These are phyloP conservation scores for Aplidium turbinatum DNA, from an alignment of 23 tunicate species.

Conservation along the genomic window DNA sequence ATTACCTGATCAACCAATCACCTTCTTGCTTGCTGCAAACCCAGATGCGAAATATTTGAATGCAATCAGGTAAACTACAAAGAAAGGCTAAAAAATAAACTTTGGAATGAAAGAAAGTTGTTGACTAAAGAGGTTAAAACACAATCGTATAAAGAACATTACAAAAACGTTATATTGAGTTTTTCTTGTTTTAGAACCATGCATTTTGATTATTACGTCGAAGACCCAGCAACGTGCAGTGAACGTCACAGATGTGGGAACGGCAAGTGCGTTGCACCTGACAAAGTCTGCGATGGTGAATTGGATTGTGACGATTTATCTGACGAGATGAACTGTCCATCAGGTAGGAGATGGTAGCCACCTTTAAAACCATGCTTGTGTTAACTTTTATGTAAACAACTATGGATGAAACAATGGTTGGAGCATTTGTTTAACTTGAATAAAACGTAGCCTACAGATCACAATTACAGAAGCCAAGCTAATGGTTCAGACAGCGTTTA, in stretches of 20 bases:
- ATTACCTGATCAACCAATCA: constrained; percentile 48
- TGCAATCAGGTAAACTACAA: constrained; percentile 43
- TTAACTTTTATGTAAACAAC: too few species aligned
- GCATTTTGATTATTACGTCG: constrained; percentile 38
- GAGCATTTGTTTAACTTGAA: too few species aligned
- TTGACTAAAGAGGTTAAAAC: too few species aligned
- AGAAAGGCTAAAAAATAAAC: background rate
- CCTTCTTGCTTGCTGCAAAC: constrained; percentile 44
- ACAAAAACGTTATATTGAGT: too few species aligned
- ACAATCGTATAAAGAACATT: too few species aligned
- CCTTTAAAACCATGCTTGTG: too few species aligned
- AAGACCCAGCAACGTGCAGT: constrained; percentile 48
- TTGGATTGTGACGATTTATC: constrained; percentile 72
- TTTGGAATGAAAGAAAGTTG: too few species aligned
- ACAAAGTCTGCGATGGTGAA: constrained; percentile 82
- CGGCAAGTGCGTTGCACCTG: constrained; percentile 73
- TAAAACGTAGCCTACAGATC: too few species aligned
- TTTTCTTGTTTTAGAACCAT: constrained; percentile 25
- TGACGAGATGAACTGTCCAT: constrained; percentile 74
- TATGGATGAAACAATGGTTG: too few species aligned
- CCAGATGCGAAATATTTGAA: constrained; percentile 24
- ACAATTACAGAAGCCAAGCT: too few species aligned
- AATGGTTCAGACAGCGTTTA: too few species aligned
- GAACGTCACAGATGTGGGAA: constrained; percentile 69
- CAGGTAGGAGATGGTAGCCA: constrained; percentile 58